Conservation (phyloP, 2,797 vertebrate species). For the Clarias platycephalus region DNA sequence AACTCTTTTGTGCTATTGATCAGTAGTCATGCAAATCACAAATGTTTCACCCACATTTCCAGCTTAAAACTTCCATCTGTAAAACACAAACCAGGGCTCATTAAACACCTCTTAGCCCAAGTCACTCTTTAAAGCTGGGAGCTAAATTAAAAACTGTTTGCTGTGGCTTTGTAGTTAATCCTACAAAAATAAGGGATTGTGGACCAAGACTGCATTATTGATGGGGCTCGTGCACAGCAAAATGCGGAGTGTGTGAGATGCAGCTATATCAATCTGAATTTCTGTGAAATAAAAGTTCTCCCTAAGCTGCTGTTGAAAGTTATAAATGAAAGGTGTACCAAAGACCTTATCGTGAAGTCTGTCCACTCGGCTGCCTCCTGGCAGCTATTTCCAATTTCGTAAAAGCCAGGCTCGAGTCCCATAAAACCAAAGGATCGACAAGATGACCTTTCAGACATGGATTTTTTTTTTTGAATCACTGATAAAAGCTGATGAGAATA, state of each 20-base stretch:
- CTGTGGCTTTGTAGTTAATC: conserved; percentile 51
- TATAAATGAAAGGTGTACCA: neutral
- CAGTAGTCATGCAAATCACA: conserved; percentile 7
- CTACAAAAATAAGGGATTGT: conserved; percentile 51
- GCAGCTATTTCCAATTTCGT: neutral
- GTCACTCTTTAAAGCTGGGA: conserved; percentile 46
- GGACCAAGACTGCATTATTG: conserved; percentile 45
- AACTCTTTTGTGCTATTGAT: neutral
- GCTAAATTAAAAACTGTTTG: conserved; percentile 60
- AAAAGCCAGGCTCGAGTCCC: neutral
- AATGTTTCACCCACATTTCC: neutral
- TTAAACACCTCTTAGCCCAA: conserved; percentile 47
- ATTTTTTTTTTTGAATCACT: neutral
- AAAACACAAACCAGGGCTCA: conserved; percentile 47
- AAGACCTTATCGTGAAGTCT: neutral
- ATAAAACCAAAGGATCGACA: neutral
- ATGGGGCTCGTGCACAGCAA: conserved; percentile 13
- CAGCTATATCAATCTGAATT: conserved; percentile 3
- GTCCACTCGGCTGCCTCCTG: neutral
- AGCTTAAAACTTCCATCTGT: conserved; percentile 37
- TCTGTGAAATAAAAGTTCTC: conserved; percentile 20
- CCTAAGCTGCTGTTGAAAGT: conserved; percentile 3
- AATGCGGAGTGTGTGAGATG: neutral
- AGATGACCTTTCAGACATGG: neutral
- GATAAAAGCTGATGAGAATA: neutral